Conservation (phyloP, 2,113 vertebrate species). For the Chamaetylas fuelleborni region DNA sequence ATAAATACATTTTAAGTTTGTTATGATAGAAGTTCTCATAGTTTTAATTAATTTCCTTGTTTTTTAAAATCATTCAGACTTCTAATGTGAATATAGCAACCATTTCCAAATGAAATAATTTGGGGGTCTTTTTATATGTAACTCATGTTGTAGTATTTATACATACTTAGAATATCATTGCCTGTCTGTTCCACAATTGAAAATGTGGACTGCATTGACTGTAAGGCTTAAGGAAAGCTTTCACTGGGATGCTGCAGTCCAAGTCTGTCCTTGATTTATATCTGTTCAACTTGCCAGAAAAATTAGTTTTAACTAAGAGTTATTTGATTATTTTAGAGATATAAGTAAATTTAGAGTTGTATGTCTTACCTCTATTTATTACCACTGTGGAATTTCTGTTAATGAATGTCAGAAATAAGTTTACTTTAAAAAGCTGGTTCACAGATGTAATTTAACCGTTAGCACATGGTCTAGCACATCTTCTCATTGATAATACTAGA, state of each 20-base stretch:
- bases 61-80: neutral
- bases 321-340: neutral
- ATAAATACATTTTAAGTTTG: neutral
- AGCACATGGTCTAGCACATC: neutral
- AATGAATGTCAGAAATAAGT: neutral
- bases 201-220: neutral
- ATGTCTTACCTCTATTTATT: neutral
- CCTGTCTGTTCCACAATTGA: neutral
- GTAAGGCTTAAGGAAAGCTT: neutral
- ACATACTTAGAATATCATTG: neutral
- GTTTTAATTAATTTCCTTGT: neutral
- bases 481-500: neutral
- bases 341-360: neutral
- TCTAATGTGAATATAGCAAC: neutral
- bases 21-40: neutral
- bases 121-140: neutral
- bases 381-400: neutral
- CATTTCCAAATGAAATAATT: neutral
- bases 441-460: neutral
- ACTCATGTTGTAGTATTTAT: neutral
- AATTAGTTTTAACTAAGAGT: neutral
- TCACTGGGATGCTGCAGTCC: accelerated
- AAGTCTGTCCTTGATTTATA: neutral
- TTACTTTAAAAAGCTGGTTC: neutral
- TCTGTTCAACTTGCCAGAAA: neutral